Evolutionary conservation across 2,888 invertebrate genomes (phyloP).

Genomic region (Linyphia triangularis): DNA sequence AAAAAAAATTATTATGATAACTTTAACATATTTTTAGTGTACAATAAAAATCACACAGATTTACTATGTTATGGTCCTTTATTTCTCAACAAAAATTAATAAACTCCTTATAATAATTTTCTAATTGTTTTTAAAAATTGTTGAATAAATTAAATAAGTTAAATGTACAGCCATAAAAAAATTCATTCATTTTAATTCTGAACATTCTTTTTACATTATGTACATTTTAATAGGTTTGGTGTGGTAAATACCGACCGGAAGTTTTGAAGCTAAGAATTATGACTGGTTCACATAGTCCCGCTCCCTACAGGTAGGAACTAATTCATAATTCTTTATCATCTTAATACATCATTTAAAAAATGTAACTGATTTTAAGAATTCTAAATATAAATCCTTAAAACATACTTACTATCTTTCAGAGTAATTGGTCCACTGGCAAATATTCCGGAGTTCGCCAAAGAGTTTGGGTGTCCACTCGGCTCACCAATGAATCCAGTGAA

Average conservation of each 20-base stretch:
- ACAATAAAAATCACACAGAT: not conserved
- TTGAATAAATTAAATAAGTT: not conserved
- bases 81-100: not conserved
- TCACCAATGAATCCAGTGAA: conserved; percentile 84
- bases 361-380: not conserved
- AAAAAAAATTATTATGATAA: too few species aligned
- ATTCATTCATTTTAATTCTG: not conserved
- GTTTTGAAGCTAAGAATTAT: conserved; percentile 89
- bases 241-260: conserved; percentile 87
- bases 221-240: conserved; percentile 83
- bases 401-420: conserved; percentile 58
- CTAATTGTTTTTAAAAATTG: not conserved
- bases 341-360: too few species aligned
- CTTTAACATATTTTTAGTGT: not conserved
- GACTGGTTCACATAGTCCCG: conserved; percentile 84
- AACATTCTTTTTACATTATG: not conserved
- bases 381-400: too few species aligned
- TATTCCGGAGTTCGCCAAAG: conserved; percentile 83
- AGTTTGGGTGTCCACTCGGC: conserved; percentile 84
- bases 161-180: not conserved
- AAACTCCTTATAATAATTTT: not conserved
- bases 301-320: conserved; percentile 82
- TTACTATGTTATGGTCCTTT: not conserved
- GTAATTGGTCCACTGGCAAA: conserved; percentile 84
- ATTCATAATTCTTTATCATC: not conserved